Base-by-base conservation (phyloP, 2,113 vertebrate genomes). In the Passer montanus region DNA sequence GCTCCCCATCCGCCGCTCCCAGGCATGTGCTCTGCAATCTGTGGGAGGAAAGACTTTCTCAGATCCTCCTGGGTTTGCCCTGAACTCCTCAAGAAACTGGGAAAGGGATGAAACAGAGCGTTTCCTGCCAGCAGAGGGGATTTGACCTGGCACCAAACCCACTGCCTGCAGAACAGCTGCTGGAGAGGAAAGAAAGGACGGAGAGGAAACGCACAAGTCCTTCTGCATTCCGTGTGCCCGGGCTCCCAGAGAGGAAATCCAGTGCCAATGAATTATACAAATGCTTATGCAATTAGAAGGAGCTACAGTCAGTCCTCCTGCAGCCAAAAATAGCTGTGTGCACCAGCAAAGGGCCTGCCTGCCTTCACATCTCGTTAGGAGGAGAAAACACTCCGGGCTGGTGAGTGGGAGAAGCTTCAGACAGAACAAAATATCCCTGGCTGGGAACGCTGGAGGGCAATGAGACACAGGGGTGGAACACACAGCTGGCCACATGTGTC, bases 281-380 rank as follows among this genome's bases (percentile, higher is more conserved):
- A 95, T 62, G 79, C 95, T 96, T 95, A 84, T 96, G 93, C 88
- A 95, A 96, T 97, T 95, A 90, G 37, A 95, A 94, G 90, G 80
- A 90, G 92, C 76, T 84, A 70, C 70, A 95, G 85, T 77, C 92
- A 86, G 85, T 75, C 58, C 90, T 96, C 26, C 75, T 35, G 85
- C 68, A 81, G 94, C 86, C 94, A 53, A 81, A 95, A 96, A 94
- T 92, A 96, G 86, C 77, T 90, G 68, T 2, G 20, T 59, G 80
- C 93, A 96, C 75, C 83, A 93, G 83, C 86, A 39, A 92, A 95
- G 86, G 88, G 58, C 86, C 89, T 87, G 93, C 85, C 93, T 95
- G 80, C 90, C 84, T 95, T 96, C 95, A 89, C 83, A 72, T 92
- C 69, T 63, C 6, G 9, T 94, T 86, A 88, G 83, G 76, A 77